Conservation (phyloP, 1,140 invertebrate species). For the Lithobius niger region DNA sequence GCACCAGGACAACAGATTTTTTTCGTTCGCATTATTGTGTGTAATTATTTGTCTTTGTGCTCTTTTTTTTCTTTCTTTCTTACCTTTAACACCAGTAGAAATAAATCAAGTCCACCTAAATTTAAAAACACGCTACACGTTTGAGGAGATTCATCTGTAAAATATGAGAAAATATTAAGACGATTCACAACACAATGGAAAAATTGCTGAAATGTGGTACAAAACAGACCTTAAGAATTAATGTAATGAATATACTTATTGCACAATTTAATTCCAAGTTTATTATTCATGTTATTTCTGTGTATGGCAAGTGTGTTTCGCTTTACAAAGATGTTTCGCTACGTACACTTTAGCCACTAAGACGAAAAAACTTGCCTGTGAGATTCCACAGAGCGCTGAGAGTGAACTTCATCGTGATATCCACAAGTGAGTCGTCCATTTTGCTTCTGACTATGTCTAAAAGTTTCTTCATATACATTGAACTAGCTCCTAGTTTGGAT, state of each 20-base stretch:
- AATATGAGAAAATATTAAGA: neutral
- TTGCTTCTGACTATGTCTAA: conserved; percentile 51
- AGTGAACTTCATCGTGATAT: conserved; percentile 68
- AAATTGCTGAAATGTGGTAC: too few relatives aligned
- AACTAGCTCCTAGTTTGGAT: conserved; percentile 50
- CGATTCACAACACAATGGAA: too few relatives aligned
- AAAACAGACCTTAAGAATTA: too few relatives aligned
- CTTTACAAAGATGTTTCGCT: too few relatives aligned
- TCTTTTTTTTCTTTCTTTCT: too few relatives aligned
- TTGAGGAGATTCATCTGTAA: conserved; percentile 48
- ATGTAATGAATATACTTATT: neutral
- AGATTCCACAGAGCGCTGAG: conserved; percentile 71
- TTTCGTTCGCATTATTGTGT: too few relatives aligned
- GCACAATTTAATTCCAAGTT: too few relatives aligned
- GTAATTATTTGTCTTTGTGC: too few relatives aligned
- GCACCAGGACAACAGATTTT: too few relatives aligned
- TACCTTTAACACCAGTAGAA: conserved; percentile 48
- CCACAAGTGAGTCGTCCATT: conserved; percentile 42
- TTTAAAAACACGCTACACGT: conserved; percentile 59
- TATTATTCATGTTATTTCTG: too few relatives aligned
- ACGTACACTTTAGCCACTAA: neutral
- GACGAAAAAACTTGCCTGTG: conserved; percentile 36
- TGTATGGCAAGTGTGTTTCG: too few relatives aligned
- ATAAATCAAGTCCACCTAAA: conserved; percentile 52
- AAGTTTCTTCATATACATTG: conserved; percentile 57